phyloP scores from a whole-genome alignment of 2,113 vertebrate species.

The Callospermophilus lateralis region DNA sequence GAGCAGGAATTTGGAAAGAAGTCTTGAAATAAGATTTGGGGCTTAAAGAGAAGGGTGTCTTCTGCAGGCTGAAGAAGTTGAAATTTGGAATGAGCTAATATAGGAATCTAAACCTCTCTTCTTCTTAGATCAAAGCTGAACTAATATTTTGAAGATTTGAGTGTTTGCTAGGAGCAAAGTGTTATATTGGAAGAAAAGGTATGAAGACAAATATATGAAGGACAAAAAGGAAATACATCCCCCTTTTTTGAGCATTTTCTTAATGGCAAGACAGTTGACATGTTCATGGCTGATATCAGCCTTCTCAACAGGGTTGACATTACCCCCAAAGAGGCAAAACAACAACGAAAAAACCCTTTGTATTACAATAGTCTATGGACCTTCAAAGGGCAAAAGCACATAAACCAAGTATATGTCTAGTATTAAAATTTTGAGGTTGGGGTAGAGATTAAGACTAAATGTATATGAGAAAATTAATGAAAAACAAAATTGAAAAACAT shows the following conservation, averaged over 20 bases:
- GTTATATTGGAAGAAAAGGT: neutral
- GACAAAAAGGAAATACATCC: neutral
- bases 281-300: neutral
- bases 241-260: neutral
- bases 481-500: neutral
- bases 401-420: neutral
- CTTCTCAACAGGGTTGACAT: neutral
- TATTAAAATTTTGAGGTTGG: neutral
- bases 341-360: neutral
- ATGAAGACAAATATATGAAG: neutral
- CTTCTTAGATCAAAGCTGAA: conserved; percentile 21
- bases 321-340: neutral
- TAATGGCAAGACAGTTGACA: neutral
- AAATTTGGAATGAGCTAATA: neutral
- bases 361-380: neutral
- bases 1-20: conserved; percentile 34
- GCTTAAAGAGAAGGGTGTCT: neutral
- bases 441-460: neutral
- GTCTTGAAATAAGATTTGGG: neutral
- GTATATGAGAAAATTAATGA: neutral
- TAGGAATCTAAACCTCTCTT: neutral
- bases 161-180: conserved; percentile 28
- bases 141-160: conserved; percentile 11
- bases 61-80: neutral
- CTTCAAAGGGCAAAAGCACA: neutral